These are phyloP conservation scores for Pandemis corylana DNA, from an alignment of 2,888 invertebrate species.

Conservation along the genomic window DNA sequence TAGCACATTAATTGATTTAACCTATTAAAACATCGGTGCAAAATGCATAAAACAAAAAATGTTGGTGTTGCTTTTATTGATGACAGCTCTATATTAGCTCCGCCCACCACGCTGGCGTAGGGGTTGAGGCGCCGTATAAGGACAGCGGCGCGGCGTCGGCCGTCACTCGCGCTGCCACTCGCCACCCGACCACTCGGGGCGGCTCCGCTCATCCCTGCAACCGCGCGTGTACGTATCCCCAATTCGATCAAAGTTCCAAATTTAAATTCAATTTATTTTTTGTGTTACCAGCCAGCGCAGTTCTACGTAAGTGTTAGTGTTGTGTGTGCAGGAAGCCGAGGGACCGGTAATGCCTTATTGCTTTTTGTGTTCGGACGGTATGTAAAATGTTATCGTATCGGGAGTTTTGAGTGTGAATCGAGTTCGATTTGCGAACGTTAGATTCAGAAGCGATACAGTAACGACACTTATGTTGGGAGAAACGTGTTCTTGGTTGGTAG, in stretches of 20 bases:
- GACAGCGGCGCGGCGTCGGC: slow-evolving; percentile 58
- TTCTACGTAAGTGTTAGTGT: slow-evolving; percentile 41
- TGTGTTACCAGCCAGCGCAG: slow-evolving; percentile 26
- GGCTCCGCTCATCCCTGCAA: slow-evolving; percentile 59
- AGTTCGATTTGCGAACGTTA: neutral
- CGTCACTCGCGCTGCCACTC: slow-evolving; percentile 70
- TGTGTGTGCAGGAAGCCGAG: slow-evolving; percentile 21
- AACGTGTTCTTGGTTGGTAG: neutral
- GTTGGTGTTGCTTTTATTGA: neutral
- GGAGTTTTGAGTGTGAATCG: neutral
- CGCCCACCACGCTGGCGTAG: slow-evolving; percentile 67
- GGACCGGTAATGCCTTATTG: slow-evolving; percentile 32
- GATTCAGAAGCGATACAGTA: neutral
- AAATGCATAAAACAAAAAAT: neutral
- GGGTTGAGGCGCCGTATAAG: slow-evolving; percentile 72
- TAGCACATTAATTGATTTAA: too few relatives aligned
- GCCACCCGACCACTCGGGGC: slow-evolving; percentile 75
- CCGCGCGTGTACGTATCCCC: slow-evolving; percentile 78
- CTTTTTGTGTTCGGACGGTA: slow-evolving; percentile 23
- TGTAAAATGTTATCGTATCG: neutral
- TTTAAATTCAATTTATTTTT: slow-evolving; percentile 27
- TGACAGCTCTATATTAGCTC: slow-evolving; percentile 53
- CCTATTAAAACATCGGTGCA: too few relatives aligned
- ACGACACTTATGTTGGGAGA: neutral
- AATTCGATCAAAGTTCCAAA: slow-evolving; percentile 47